Percentiles rank a stretch among this genome's conserved stretches.
phyloP scores from a whole-genome alignment of 2,888 invertebrate species.

The Lamproptera curius region DNA sequence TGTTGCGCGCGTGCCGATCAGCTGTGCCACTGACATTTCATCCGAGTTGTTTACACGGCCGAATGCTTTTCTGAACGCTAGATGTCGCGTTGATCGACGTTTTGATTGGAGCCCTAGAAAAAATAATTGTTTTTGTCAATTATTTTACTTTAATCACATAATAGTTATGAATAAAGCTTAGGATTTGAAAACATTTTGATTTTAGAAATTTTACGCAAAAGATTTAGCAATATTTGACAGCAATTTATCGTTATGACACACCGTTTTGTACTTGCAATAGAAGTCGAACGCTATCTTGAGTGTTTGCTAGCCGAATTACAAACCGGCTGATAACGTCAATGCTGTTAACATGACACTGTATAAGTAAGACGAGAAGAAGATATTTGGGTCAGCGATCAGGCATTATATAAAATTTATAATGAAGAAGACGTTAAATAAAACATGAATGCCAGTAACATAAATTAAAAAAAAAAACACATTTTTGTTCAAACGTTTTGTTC shows the following conservation, averaged over 20 bases:
- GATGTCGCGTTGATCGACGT: slow-evolving; percentile 52
- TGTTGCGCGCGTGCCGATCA: slow-evolving; percentile 64
- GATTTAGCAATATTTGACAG: no score
- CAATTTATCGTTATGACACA: no score
- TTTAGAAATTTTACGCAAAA: no score
- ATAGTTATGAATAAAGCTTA: no score
- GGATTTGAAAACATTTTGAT: no score
- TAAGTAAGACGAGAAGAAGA: background rate
- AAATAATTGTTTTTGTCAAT: background rate
- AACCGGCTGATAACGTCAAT: slow-evolving; percentile 23
- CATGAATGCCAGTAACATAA: no score
- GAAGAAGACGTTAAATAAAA: no score
- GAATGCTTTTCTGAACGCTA: slow-evolving; percentile 46
- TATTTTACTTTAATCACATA: no score
- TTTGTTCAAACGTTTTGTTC: no score
- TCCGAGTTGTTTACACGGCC: slow-evolving; percentile 69
- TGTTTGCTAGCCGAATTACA: slow-evolving; percentile 13
- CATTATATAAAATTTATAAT: no score
- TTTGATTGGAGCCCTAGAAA: background rate
- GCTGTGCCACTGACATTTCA: slow-evolving; percentile 69
- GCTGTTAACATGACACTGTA: slow-evolving; percentile 1
- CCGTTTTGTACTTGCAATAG: no score
- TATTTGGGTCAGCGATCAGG: slow-evolving; percentile 12
- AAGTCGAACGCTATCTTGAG: slow-evolving; percentile 15
- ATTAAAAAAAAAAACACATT: no score